Percentiles rank a stretch among this genome's conserved stretches.
phyloP scores from a whole-genome alignment of 2,888 invertebrate species.

The Mayetiola destructor region DNA sequence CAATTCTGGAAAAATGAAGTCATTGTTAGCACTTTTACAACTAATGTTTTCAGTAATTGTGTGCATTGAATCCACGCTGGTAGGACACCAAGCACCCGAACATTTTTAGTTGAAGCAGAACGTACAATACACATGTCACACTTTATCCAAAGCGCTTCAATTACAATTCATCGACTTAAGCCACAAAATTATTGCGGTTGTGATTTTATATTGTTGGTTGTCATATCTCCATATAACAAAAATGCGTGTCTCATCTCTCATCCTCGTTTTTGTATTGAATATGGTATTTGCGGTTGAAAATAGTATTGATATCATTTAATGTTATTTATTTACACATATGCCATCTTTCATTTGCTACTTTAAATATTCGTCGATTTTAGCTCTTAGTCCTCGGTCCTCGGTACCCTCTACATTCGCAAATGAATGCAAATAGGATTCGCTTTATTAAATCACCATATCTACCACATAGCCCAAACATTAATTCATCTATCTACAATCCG shows the following conservation, averaged over 20 bases:
- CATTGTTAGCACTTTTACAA: too few species aligned
- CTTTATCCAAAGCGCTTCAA: neutral
- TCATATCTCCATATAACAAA: conserved; percentile 8
- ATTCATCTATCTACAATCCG: too few species aligned
- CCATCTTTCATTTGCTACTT: conserved; percentile 15
- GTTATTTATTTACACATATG: conserved; percentile 16
- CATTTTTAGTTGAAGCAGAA: too few species aligned
- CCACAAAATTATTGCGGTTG: conserved; percentile 8
- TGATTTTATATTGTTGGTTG: conserved; percentile 11
- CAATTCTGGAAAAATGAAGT: too few species aligned
- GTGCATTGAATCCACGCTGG: too few species aligned
- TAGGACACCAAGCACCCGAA: too few species aligned
- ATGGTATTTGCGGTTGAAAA: conserved; percentile 9
- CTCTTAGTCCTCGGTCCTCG: neutral
- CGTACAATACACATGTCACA: too few species aligned
- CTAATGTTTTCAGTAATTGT: too few species aligned
- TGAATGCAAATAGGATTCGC: neutral
- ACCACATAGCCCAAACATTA: too few species aligned
- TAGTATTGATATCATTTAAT: conserved; percentile 11
- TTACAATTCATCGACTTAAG: conserved; percentile 8
- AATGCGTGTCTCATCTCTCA: neutral
- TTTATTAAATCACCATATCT: conserved; percentile 8
- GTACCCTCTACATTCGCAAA: neutral
- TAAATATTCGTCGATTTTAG: neutral
- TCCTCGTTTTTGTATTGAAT: neutral